A percentile compares a stretch with the other conserved stretches of the same genome.
Conservation (phyloP, 2,113 vertebrate species). For the Dipodomys spectabilis region DNA sequence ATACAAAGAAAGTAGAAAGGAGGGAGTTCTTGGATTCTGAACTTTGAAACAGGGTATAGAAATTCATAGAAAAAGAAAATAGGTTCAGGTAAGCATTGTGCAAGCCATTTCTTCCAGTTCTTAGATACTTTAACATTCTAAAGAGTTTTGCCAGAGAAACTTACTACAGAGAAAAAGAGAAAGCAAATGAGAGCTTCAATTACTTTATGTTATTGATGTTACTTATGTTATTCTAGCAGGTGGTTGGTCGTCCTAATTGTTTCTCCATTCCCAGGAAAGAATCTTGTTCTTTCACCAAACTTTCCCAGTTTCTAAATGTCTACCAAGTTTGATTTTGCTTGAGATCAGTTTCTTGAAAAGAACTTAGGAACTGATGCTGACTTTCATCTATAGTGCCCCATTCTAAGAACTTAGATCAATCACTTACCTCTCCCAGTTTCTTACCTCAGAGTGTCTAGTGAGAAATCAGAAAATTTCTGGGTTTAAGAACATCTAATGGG, state of each 20-base stretch:
- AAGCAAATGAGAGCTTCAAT: neutral
- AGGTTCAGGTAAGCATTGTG: conserved; percentile 7
- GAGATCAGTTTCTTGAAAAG: neutral
- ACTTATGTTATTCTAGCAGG: neutral
- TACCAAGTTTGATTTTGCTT: no score
- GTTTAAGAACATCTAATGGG: no score
- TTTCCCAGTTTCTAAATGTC: no score
- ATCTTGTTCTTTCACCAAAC: neutral
- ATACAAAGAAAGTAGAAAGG: conserved; percentile 66
- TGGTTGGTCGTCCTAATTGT: neutral
- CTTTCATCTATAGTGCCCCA: neutral
- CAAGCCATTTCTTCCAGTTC: neutral
- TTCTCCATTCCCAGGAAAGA: neutral
- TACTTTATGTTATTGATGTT: conserved; percentile 36
- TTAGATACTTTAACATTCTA: neutral
- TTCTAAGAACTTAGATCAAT: neutral
- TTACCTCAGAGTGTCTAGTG: neutral
- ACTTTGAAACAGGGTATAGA: conserved; percentile 73
- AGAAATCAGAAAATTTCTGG: neutral
- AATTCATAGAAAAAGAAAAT: conserved; percentile 76
- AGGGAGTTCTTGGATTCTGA: conserved; percentile 61
- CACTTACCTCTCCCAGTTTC: neutral
- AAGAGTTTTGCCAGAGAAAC: conserved; percentile 32
- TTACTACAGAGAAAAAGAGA: neutral
- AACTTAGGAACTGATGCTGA: neutral